Base-by-base conservation (phyloP, 2,888 invertebrate genomes). In the Rotaria socialis region DNA sequence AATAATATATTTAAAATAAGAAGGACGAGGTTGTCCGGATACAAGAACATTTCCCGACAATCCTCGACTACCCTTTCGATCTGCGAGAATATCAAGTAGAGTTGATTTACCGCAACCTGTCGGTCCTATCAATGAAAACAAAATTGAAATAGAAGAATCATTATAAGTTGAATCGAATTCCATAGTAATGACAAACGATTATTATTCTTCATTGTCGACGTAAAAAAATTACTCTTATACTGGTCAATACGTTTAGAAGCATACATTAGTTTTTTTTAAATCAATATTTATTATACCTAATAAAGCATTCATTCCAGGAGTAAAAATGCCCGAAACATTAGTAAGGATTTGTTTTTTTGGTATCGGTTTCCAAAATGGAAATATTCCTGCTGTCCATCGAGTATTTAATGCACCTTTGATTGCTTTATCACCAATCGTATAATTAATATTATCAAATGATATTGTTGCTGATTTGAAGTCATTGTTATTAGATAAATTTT, bases 101-200 rank as follows among this genome's bases (percentile, higher is more conserved):
- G 91, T 90, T 55, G 91, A 90, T 88, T 91, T 91, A 84, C 91
- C 91, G 88, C 91, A 90, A 60, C 91, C 91, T 74, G 91, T 91
- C 67, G 91, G 90, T 55, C 91, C 91, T 52, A 91, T 19, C 5
- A 55, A 22, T 52, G 6, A 55, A 55, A 55, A 55, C 8, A 8
- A 19, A 55, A 55, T 14, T 16, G 2, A 52, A 8, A 52, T 52
- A 52, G 8, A 47, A 47, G 7, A 47, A 47, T 7, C 7, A 47
- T 47, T 52, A 52, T 52, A 14, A 52, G 11, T 14, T 52, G 3
- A 52, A 52, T 14, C 14, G 50, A 14, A 52, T 52, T 11, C 16
- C 50, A 14, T 52, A 11, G 50, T 52, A 52, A 52, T 47, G 47
- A 47, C 11, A 35, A 47, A 47, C 2, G 4, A 47, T 47, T 47